These are phyloP conservation scores for Staurois parvus DNA, from an alignment of 2,797 vertebrate genomes.

Conservation along the genomic window DNA sequence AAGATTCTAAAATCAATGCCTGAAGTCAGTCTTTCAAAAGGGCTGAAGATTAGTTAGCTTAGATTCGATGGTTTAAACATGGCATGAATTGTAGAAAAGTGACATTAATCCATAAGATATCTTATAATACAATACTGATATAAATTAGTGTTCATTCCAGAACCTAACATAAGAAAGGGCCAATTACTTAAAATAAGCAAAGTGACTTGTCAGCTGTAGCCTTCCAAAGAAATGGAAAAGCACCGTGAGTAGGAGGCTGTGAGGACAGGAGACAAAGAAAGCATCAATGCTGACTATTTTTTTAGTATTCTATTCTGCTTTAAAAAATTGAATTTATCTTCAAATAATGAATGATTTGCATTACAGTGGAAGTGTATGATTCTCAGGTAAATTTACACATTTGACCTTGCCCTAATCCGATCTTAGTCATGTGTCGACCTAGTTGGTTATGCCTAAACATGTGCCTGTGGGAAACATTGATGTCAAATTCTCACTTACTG, in stretches of 20 bases:
- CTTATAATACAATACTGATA: not conserved
- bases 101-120: not conserved
- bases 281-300: too few relatives aligned
- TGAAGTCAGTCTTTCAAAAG: not conserved
- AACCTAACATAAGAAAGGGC: not conserved
- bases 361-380: too few relatives aligned
- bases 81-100: not conserved
- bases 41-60: not conserved
- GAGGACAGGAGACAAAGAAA: not conserved
- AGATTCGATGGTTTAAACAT: not conserved
- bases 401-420: too few relatives aligned
- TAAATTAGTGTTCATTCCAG: not conserved
- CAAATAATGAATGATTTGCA: too few relatives aligned
- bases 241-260: not conserved
- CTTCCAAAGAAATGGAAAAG: not conserved
- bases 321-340: too few relatives aligned
- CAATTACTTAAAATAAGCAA: not conserved
- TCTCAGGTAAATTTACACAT: too few relatives aligned
- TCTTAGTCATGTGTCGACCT: too few relatives aligned
- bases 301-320: too few relatives aligned
- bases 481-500: too few relatives aligned
- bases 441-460: too few relatives aligned
- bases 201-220: not conserved
- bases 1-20: not conserved
- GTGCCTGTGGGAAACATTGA: too few relatives aligned